Percentiles rank a stretch among this genome's conserved stretches.
Conservation (phyloP, 2,797 vertebrate genomes). For the Fringilla coelebs region DNA sequence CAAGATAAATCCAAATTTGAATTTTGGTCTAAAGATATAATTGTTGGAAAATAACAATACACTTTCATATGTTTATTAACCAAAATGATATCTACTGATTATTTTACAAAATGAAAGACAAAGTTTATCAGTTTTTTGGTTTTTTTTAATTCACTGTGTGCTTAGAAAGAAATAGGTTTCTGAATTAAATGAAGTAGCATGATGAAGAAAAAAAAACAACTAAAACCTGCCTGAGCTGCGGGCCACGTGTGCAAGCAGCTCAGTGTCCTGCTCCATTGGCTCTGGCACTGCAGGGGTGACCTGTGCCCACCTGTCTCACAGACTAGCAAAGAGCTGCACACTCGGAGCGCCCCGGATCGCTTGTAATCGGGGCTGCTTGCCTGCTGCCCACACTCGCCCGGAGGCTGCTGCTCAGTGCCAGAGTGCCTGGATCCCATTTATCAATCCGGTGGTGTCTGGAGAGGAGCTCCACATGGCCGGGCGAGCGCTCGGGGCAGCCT, state of each 20-base stretch:
- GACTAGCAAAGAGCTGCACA: not conserved
- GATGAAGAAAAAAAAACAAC: not conserved
- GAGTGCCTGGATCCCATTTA: not conserved
- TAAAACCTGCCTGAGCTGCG: not conserved
- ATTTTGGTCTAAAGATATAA: not conserved
- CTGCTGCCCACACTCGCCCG: not conserved
- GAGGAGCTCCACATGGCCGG: not conserved
- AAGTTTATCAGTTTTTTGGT: not conserved
- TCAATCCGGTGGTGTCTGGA: too few species aligned
- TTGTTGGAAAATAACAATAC: not conserved
- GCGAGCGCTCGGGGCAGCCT: not conserved
- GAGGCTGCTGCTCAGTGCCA: fast-evolving
- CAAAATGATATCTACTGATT: not conserved
- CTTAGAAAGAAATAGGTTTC: not conserved
- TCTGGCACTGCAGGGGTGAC: not conserved
- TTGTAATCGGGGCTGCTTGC: not conserved
- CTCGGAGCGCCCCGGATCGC: fast-evolving
- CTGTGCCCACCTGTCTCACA: not conserved
- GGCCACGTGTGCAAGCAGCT: not conserved
- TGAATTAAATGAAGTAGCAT: not conserved
- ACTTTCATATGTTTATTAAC: not conserved
- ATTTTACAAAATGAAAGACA: not conserved
- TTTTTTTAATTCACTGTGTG: not conserved
- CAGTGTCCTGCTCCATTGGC: not conserved
- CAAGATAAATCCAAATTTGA: not conserved